Percentiles rank a stretch among this genome's conserved stretches.
These are phyloP conservation scores for Antrozous pallidus DNA, from an alignment of 2,797 vertebrate species.

Conservation along the genomic window DNA sequence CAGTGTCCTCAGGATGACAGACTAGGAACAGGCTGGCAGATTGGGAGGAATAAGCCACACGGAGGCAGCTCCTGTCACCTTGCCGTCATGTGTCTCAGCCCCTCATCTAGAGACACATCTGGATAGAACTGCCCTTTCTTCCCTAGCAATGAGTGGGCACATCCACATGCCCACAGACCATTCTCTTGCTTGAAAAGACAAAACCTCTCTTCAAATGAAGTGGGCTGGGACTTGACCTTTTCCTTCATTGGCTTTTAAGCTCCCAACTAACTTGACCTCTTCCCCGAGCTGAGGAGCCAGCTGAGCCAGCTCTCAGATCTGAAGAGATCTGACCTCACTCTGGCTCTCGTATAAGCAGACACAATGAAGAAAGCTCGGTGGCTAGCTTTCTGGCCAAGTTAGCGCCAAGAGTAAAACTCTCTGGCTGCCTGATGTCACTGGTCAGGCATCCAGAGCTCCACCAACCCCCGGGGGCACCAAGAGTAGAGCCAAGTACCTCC, in stretches of 20 bases:
- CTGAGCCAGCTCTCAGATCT: constrained; percentile 62
- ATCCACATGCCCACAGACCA: constrained; percentile 19
- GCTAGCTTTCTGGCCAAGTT: constrained; percentile 40
- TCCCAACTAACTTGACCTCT: constrained; percentile 64
- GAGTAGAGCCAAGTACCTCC: neutral
- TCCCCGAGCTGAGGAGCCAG: constrained; percentile 18
- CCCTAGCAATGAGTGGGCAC: constrained; percentile 23
- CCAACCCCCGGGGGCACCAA: constrained; percentile 28
- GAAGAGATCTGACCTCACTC: constrained; percentile 60
- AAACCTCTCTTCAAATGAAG: constrained; percentile 50
- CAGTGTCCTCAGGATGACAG: neutral
- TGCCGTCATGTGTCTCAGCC: neutral
- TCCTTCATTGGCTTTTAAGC: constrained; percentile 56
- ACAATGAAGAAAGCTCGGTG: constrained; percentile 61
- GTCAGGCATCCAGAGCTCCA: constrained; percentile 49
- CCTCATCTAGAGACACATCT: neutral
- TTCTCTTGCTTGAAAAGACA: constrained; percentile 50
- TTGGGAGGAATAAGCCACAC: neutral
- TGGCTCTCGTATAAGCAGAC: constrained; percentile 65
- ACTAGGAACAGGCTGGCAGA: constrained; percentile 20
- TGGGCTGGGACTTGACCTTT: constrained; percentile 40
- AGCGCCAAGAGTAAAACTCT: constrained; percentile 54
- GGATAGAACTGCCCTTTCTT: neutral
- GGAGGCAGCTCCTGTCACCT: constrained; percentile 18
- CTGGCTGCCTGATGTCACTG: constrained; percentile 51